Evolutionary conservation across 2,113 vertebrate species (phyloP).

Genomic region (Dendropsophus ebraccatus): DNA sequence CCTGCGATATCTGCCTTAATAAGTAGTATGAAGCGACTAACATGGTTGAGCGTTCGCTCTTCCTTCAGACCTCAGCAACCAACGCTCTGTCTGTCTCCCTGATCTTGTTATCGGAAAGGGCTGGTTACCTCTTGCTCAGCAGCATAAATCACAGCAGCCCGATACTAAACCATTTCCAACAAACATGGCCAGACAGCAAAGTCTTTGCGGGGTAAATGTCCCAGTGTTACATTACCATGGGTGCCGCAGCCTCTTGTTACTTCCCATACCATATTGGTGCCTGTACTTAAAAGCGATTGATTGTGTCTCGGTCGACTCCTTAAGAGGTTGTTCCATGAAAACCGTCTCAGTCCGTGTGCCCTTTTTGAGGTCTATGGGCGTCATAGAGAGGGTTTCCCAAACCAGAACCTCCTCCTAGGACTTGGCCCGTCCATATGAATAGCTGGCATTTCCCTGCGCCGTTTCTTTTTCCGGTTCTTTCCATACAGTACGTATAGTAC

Average conservation of each 20-base stretch:
- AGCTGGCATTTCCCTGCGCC: not conserved
- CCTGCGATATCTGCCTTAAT: slow-evolving; percentile 49
- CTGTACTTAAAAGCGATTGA: slow-evolving; percentile 14
- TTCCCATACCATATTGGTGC: slow-evolving; percentile 20
- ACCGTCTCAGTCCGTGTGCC: not conserved
- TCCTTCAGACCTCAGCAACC: slow-evolving; percentile 43
- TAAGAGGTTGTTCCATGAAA: not conserved
- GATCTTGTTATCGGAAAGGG: slow-evolving; percentile 7
- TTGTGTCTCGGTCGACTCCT: slow-evolving; percentile 11
- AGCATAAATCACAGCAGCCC: slow-evolving; percentile 5
- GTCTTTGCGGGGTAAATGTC: not conserved
- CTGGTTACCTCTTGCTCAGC: slow-evolving; percentile 21
- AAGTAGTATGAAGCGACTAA: slow-evolving; percentile 1
- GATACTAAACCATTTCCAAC: not conserved
- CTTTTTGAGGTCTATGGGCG: not conserved
- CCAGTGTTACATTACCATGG: slow-evolving; percentile 25
- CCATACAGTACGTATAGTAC: not conserved
- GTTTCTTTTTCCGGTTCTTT: not conserved
- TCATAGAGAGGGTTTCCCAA: not conserved
- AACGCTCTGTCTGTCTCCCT: slow-evolving; percentile 16
- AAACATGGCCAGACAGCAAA: not conserved
- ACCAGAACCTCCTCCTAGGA: not conserved
- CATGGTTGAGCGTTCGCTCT: not conserved
- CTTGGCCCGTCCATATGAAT: not conserved
- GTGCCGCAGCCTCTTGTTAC: not conserved